Percentiles rank a stretch among this genome's conserved stretches.
Conservation (phyloP, 2,113 vertebrate species). For the Lepus timidus region DNA sequence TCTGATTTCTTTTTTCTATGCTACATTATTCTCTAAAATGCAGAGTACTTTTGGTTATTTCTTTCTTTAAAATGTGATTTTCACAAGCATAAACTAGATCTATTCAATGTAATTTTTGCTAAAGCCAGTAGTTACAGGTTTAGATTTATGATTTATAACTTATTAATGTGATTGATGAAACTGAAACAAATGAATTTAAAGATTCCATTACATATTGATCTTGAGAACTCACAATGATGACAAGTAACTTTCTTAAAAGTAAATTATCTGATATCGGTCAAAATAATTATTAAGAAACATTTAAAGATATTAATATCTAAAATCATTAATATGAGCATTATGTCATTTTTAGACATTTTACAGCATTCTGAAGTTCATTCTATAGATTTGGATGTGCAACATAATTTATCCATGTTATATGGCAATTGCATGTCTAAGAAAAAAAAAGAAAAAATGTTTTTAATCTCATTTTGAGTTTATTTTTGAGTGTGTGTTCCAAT, state of each 20-base stretch:
- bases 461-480: not conserved
- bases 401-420: not conserved
- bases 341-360: not conserved
- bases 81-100: constrained; percentile 17
- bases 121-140: constrained; percentile 9
- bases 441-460: not conserved
- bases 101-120: constrained; percentile 52
- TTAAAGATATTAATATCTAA: not conserved
- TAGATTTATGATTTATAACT: constrained; percentile 35
- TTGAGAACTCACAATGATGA: not conserved
- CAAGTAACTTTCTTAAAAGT: constrained; percentile 19
- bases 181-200: constrained; percentile 2
- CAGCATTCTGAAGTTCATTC: not conserved
- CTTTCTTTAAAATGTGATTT: constrained; percentile 4
- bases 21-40: constrained; percentile 35
- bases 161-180: not conserved
- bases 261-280: not conserved
- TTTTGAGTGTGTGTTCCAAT: not conserved
- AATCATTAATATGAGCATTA: not conserved
- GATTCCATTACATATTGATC: constrained; percentile 15
- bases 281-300: constrained; percentile 39
- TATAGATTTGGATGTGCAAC: constrained; percentile 1
- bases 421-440: not conserved
- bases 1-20: not conserved
- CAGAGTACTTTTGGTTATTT: not conserved